phyloP scores from a whole-genome alignment of 1,140 invertebrate species.

The Ostrea denselamellosa region DNA sequence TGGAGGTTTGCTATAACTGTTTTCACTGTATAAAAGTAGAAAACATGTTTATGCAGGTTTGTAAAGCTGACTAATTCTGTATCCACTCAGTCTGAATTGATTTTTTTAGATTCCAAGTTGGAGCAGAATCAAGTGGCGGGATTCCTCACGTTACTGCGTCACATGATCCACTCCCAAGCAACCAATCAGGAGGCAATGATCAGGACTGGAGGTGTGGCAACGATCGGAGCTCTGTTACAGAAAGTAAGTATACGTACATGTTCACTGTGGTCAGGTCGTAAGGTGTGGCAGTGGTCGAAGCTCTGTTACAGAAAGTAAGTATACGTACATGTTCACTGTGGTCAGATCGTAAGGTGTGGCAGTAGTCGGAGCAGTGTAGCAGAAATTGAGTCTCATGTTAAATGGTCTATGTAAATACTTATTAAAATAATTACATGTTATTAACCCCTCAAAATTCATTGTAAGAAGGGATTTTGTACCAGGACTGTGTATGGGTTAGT shows the following conservation, averaged over 20 bases:
- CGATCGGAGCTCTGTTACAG: slow-evolving; percentile 82
- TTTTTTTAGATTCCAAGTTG: slow-evolving; percentile 81
- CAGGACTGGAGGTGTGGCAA: slow-evolving; percentile 81
- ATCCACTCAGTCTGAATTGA: not conserved
- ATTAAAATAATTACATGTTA: too few species aligned
- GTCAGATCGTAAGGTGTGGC: slow-evolving; percentile 81
- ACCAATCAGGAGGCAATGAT: slow-evolving; percentile 83
- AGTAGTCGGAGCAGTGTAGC: slow-evolving; percentile 82
- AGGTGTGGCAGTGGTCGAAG: slow-evolving; percentile 82
- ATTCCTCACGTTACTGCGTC: slow-evolving; percentile 82
- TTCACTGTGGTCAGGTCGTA: slow-evolving; percentile 82
- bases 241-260: slow-evolving; percentile 76
- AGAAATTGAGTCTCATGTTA: slow-evolving; percentile 77
- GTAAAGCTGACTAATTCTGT: too few species aligned
- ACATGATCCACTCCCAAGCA: slow-evolving; percentile 81
- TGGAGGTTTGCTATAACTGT: too few species aligned
- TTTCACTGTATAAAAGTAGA: too few species aligned
- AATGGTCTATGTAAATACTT: too few species aligned
- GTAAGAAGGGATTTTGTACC: too few species aligned
- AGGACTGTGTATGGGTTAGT: too few species aligned
- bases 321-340: slow-evolving; percentile 69
- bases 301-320: slow-evolving; percentile 81
- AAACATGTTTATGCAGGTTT: too few species aligned
- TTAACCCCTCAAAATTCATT: too few species aligned
- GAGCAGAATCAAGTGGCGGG: slow-evolving; percentile 84